A percentile compares a stretch with the other conserved stretches of the same genome.
Evolutionary conservation across 1,140 invertebrate species (phyloP).

Genomic region (Oryctes rhinoceros): DNA sequence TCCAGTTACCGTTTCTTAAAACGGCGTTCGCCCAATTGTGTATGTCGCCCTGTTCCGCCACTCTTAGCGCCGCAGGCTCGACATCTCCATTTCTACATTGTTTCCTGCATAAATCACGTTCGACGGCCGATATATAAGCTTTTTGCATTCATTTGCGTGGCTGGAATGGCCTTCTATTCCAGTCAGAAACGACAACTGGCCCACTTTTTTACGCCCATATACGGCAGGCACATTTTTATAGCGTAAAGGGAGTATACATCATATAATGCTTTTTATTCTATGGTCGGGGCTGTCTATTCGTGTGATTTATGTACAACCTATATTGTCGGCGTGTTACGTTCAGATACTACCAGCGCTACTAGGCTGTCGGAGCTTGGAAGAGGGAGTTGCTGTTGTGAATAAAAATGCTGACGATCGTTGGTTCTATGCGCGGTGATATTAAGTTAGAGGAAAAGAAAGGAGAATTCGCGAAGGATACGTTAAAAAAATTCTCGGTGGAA

Average conservation of each 20-base stretch:
- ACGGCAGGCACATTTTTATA: constrained; percentile 3
- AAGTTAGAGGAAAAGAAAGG: not conserved
- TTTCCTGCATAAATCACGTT: constrained; percentile 21
- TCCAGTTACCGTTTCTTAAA: not conserved
- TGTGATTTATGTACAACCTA: constrained; percentile 8
- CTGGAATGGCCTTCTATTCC: not conserved
- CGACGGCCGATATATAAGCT: constrained; percentile 5
- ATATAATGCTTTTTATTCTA: constrained; percentile 23
- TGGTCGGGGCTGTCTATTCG: not conserved
- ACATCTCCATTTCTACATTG: constrained; percentile 22
- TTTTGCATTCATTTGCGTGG: constrained; percentile 21
- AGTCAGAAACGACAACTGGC: not conserved
- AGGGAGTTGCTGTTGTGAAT: not conserved
- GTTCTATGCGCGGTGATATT: not conserved
- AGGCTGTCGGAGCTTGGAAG: too few relatives aligned
- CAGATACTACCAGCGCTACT: not conserved
- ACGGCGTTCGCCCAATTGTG: not conserved
- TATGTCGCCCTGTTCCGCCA: not conserved
- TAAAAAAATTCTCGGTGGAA: not conserved
- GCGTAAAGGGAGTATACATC: constrained; percentile 3
- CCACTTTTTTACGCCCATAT: not conserved
- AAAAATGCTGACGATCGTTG: not conserved
- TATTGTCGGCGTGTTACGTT: constrained; percentile 3
- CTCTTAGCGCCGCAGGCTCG: not conserved
- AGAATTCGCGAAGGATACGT: not conserved